Evolutionary conservation across 1,140 invertebrate species (phyloP).

Genomic region (Diuraphis noxia): DNA sequence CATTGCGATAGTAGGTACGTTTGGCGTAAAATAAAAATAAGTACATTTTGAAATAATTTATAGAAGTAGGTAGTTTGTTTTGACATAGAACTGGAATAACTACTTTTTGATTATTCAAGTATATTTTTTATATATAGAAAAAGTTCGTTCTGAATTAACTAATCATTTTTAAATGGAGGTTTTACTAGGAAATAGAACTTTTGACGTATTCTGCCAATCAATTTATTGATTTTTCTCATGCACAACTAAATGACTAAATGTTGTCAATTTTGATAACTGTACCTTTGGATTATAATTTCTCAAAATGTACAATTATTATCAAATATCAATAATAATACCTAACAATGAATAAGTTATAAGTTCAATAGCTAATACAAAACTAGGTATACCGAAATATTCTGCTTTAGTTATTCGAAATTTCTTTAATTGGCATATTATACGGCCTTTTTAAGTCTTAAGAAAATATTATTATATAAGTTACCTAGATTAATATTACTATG

Average conservation of each 20-base stretch:
- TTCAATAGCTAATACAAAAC: neutral
- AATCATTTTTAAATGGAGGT: neutral
- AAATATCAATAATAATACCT: neutral
- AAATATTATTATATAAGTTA: neutral
- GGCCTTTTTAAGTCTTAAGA: neutral
- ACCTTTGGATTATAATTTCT: neutral
- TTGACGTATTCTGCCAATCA: neutral
- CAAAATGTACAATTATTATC: neutral
- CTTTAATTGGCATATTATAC: neutral
- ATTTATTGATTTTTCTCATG: neutral
- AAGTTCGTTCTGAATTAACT: neutral
- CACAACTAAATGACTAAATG: neutral
- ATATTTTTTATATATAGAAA: neutral
- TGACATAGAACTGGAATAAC: too few species aligned
- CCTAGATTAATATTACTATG: neutral
- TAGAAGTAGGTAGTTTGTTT: too few species aligned
- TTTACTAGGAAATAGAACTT: neutral
- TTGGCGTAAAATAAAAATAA: too few species aligned
- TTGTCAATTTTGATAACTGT: neutral
- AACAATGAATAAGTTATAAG: neutral
- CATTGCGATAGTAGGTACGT: neutral
- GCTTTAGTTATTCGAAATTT: neutral
- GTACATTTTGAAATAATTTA: too few species aligned
- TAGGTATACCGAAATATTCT: neutral
- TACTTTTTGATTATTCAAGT: neutral